Evolutionary conservation across 2,888 invertebrate species (phyloP), one percentile per base, ranked within the genome.

Genomic region (Drosophila dives): DNA sequence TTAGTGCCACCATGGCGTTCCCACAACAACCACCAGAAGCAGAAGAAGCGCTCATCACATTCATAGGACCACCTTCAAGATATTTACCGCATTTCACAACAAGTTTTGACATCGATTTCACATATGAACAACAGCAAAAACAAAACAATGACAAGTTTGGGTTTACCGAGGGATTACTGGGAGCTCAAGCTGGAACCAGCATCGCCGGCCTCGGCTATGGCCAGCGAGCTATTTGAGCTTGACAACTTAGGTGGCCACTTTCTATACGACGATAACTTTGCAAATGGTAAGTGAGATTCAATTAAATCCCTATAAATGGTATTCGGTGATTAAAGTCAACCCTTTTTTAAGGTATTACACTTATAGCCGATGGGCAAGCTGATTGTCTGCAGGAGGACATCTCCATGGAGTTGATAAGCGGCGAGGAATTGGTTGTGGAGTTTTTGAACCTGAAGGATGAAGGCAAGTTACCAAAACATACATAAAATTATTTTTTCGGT

Each of bases 1-100:
- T 77, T 94, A 97, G 97, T 94, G 97, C 97, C 97, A 95, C 90
- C 92, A 97, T 97, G 97, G 97, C 97, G 95, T 94, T 95, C 94
- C 93, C 93, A 93, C 93, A 94, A 94, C 84, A 45, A 45, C 23
- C 83, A 80, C 69, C 66, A 71, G 64, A 71, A 71, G 65, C 71
- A 83, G 75, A 81, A 87, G 68, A 80, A 81, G 58, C 75, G 71
- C 66, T 94, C 94, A 94, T 94, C 93, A 93, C 94, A 94, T 94
- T 94, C 93, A 94, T 95, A 95, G 95, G 94, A 94, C 94, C 94
- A 94, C 93, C 94, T 90, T 92, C 94, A 94, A 90, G 65, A 77
- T 72, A 64, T 54, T 72, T 62, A 68, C 56, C 64, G 36, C 32
- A 67, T 50, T 34, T 38, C 8, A 7, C 34, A 76, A 78, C 74